Base-by-base conservation (phyloP, 2,888 invertebrate species). In the Sipha maydis region DNA sequence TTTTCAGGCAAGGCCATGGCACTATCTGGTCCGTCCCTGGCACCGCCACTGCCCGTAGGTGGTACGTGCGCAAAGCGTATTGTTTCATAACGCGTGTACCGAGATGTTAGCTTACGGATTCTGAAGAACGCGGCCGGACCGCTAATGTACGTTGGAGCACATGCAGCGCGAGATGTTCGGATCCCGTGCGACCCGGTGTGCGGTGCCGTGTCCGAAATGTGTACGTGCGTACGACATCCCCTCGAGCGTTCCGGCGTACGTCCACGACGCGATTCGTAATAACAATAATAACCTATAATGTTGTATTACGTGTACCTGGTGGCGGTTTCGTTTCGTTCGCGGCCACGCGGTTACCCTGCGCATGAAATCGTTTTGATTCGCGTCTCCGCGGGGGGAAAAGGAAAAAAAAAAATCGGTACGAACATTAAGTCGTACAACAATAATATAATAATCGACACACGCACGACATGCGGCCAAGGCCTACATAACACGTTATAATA, bases 301-400 rank as follows among this genome's bases (percentile, higher is more conserved):
- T 11, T 14, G 14, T 56, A 34, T 54, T 54, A 54, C 31, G 19
- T 31, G 31, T 8, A 21, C 28, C 48, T 25, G 14, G 69, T 83
- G 71, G 83, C 71, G 3, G 17, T 83, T 83, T 71, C 71, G 48
- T 71, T 83, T 71, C 31, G 48, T 71, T 54, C 25, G 48, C 48
- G 0, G 69, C 82, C 67, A 48, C 48, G 14, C 48, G 48, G 48
- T 48, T 14, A 48, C 14, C 14, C 48, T 14, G 14, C 48, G 11
- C 5, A 56, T 14, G 48, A 28, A 61, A 61, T 21, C 61, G 25
- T 83, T 48, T 71, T 83, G 71, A 83, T 83, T 83, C 71, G 82
- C 82, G 48, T 67, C 67, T 67, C 19, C 7, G 9, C 48, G 48
- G 48, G 48, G 48, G 14, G 48, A 3, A 14, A 34, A 17, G 31